phyloP scores from a whole-genome alignment of 2,113 vertebrate species.

The Corynorhinus townsendii region DNA sequence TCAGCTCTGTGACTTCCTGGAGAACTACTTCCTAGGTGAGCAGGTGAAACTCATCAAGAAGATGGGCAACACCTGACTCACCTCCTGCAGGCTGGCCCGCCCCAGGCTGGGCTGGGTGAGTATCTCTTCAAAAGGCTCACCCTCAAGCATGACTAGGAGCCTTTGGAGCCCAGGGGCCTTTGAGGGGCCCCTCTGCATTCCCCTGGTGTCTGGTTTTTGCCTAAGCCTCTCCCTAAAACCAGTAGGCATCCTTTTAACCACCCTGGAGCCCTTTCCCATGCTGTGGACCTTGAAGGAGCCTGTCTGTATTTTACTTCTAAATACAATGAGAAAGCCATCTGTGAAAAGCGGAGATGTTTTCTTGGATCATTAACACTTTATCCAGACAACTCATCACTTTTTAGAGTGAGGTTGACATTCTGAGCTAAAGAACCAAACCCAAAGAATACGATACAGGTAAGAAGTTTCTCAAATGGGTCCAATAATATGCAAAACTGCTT shows the following conservation, averaged over 20 bases:
- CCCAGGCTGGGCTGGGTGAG: background rate
- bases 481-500: background rate
- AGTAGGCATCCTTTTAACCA: background rate
- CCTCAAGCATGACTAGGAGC: background rate
- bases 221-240: background rate
- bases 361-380: background rate
- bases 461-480: background rate
- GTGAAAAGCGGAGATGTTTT: background rate
- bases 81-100: background rate
- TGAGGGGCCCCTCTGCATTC: background rate
- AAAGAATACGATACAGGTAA: background rate
- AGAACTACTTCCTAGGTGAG: background rate
- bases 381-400: background rate
- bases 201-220: background rate
- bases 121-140: background rate
- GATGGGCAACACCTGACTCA: background rate
- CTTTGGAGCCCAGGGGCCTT: background rate
- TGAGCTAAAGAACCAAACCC: background rate
- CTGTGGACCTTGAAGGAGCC: background rate
- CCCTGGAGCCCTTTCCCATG: too few relatives aligned
- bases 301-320: conserved; percentile 12
- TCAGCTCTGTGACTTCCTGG: background rate
- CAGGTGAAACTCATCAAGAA: background rate
- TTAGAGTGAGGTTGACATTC: background rate
- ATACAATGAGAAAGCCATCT: background rate